Evolutionary conservation across 1,140 invertebrate genomes (phyloP), one percentile per base, ranked within the genome.

Genomic region (Cyphomyrmex costatus): DNA sequence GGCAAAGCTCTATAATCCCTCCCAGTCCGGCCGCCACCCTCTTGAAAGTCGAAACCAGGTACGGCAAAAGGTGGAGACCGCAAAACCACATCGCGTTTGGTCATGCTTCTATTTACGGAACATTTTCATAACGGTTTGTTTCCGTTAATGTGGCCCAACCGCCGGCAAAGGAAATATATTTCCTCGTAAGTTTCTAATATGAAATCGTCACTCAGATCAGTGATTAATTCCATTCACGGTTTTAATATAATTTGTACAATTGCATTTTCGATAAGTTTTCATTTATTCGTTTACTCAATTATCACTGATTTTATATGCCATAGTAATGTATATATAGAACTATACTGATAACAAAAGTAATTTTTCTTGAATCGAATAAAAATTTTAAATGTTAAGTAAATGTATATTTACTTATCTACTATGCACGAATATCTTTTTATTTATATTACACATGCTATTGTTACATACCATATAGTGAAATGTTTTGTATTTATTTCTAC

Each of bases 1-100:
- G 94, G 94, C 92, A 95, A 95, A 95, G 94, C 94, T 93, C 94
- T 93, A 94, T 95, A 95, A 95, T 95, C 94, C 93, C 90, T 76
- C 89, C 86, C 88, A 87, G 86, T 88, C 92, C 88, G 91, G 91
- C 88, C 88, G 83, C 92, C 89, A 92, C 93, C 92, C 93, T 93
- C 93, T 93, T 94, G 92, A 94, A 94, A 91, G 93, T 94, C 92
- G 92, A 94, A 94, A 93, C 93, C 92, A 92, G 88, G 91, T 93
- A 87, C 85, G 90, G 89, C 87, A 90, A 93, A 91, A 93, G 92
- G 91, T 90, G 91, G 89, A 92, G 92, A 91, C 92, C 93, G 89
- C 91, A 93, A 90, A 93, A 89, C 93, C 93, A 92, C 92, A 79
- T 66, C 87, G 70, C 90, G 87, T 91, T 91, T 85, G 86, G 90